Conservation (phyloP, 2,113 vertebrate species). For the Grammomys dolichurus region DNA sequence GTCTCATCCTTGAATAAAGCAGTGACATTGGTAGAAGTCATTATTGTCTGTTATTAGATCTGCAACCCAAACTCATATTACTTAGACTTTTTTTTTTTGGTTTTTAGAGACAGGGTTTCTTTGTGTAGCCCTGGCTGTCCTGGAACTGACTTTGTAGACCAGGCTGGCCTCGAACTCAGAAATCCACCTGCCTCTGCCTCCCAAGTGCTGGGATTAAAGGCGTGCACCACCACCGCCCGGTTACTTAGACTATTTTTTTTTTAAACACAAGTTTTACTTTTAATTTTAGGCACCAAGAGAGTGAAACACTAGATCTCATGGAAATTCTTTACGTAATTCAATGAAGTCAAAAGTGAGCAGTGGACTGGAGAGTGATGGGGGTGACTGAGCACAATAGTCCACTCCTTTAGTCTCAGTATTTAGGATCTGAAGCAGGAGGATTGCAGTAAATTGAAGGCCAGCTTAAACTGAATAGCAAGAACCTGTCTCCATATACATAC, state of each 20-base stretch:
- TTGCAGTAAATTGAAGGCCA: neutral
- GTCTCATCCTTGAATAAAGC: neutral
- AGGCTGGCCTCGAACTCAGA: too few relatives aligned
- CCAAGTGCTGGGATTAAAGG: too few relatives aligned
- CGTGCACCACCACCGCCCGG: too few relatives aligned
- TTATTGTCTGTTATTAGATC: neutral
- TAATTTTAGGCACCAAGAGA: neutral
- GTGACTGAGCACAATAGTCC: neutral
- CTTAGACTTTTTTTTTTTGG: too few relatives aligned
- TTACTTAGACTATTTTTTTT: neutral
- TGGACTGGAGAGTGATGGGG: neutral
- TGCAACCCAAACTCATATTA: neutral
- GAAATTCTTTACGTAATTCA: neutral
- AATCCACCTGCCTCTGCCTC: too few relatives aligned
- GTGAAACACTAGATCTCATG: neutral
- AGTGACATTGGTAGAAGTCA: too few relatives aligned
- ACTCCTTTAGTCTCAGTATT: neutral
- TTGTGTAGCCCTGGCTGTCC: too few relatives aligned
- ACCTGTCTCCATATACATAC: neutral
- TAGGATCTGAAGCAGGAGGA: neutral
- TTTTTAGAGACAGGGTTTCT: too few relatives aligned
- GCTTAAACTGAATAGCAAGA: neutral
- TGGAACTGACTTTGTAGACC: too few relatives aligned
- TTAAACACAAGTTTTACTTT: neutral
- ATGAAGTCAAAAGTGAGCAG: too few relatives aligned